A percentile compares a stretch with the other conserved stretches of the same genome.
Evolutionary conservation across 2,797 vertebrate genomes (phyloP).

Genomic region (Distichodus sexfasciatus): DNA sequence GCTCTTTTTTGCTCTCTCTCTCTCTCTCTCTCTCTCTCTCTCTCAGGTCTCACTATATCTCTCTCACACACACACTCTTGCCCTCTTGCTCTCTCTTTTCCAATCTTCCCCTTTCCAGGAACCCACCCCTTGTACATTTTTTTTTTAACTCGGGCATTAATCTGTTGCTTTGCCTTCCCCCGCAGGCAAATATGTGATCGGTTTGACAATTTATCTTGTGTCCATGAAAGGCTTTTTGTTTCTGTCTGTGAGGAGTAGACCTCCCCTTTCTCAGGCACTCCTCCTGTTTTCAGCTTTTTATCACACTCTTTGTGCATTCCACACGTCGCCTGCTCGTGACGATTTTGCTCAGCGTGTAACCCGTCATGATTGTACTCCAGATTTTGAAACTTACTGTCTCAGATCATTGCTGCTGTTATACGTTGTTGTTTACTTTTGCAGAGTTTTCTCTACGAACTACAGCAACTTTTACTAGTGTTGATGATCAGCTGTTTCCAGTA

Average conservation of each 20-base stretch:
- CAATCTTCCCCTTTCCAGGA: neutral
- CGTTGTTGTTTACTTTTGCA: neutral
- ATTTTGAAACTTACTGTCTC: neutral
- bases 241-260: conserved; percentile 3
- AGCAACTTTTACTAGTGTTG: no score
- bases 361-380: neutral
- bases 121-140: neutral
- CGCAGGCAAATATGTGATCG: conserved; percentile 41
- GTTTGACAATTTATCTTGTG: conserved; percentile 28
- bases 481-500: no score
- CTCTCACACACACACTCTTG: no score
- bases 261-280: neutral
- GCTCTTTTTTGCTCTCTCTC: neutral
- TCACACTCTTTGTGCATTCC: conserved; percentile 5
- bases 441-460: no score
- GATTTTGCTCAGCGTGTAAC: neutral
- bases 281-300: conserved; percentile 12
- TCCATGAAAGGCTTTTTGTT: conserved; percentile 16
- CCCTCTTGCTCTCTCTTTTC: neutral
- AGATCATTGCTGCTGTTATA: neutral
- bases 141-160: conserved; percentile 25
- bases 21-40: neutral
- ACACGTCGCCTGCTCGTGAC: neutral
- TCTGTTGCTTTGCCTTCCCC: conserved; percentile 14
- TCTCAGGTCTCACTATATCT: neutral